phyloP scores from a whole-genome alignment of 2,797 vertebrate genomes.

The Arvicola amphibius region DNA sequence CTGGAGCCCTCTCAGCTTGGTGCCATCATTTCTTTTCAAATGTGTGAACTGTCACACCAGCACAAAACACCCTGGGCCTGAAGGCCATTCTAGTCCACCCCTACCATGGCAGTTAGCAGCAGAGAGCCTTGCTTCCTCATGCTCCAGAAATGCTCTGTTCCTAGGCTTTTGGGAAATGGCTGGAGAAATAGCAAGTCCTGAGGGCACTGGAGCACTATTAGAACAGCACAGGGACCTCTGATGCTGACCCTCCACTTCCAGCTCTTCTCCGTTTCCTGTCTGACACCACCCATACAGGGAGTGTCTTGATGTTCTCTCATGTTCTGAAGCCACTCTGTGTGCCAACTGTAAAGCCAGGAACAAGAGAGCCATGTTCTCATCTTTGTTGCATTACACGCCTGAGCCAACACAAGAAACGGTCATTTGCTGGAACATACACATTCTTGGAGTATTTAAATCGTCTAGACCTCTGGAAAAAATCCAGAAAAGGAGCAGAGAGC shows the following conservation, averaged over 20 bases:
- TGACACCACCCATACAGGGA: neutral
- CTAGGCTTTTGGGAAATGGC: neutral
- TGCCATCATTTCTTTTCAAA: neutral
- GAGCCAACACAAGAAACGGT: neutral
- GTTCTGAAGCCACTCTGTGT: neutral
- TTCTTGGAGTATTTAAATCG: accelerated
- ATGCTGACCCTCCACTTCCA: neutral
- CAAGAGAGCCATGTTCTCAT: neutral
- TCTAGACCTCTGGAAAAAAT: neutral
- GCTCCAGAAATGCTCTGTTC: neutral
- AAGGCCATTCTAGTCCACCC: neutral
- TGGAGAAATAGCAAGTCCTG: neutral
- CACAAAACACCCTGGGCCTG: neutral
- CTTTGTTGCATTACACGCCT: neutral
- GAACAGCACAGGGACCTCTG: neutral
- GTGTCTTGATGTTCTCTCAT: slow-evolving; percentile 14
- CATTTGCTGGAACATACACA: neutral
- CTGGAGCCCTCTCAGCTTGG: neutral
- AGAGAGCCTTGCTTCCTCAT: neutral
- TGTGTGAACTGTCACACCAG: neutral
- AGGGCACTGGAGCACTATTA: neutral
- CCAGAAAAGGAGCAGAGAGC: neutral
- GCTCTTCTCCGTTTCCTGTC: neutral
- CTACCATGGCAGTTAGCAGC: neutral
- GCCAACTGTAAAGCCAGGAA: neutral